Base-by-base conservation (phyloP, 35 echinoderm and acorn worm species). In the Apostichopus californicus region DNA sequence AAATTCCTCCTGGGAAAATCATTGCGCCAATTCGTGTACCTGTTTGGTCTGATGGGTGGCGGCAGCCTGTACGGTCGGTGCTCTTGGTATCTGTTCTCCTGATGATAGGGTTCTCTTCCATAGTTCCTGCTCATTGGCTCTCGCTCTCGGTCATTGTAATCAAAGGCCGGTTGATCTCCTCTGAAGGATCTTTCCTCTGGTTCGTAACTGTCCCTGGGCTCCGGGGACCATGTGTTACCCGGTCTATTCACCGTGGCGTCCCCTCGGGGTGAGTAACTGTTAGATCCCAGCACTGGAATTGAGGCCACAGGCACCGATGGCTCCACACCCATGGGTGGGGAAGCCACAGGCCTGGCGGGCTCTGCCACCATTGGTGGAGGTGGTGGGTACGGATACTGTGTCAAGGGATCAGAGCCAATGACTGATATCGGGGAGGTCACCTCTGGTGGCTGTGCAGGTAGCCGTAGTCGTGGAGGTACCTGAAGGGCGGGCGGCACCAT, bases 391-490 rank as follows among this genome's bases (percentile, higher is more conserved):
- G 81, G 55, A 52, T 85, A 85, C 15, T 85, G 81, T 5, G 81
- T 85, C 1, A 18, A 22, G 21, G 71, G 71, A 75, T 59, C 81
- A 8, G 15, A 15, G 18, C 81, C 81, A 21, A 85, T 85, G 55
- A 85, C 81, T n/a, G 81, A 85, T 85, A 85, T 85, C 23, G 81
- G 81, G 3, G 81, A 85, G 8, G 81, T 85, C 1, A 59, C 52
- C 17, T 85, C 55, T 59, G 20, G 18, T 8, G 81, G 81, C n/a
- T 25, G 80, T 46, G 34, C 34, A 61, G 58, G 58, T 12, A 61
- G 58, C 34, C 34, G 34, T 59, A 57, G 71, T 22, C 57, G 5
- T 57, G 81, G 15, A 85, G 81, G 21, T 57, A 17, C 6, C 8
- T 11, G 58, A 46, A 46, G 34, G 34, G 34, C 34, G 46, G 80